Percentiles rank a stretch among this genome's conserved stretches.
Evolutionary conservation across 2,797 vertebrate genomes (phyloP).

Genomic region (Helicolenus hilgendorfi): DNA sequence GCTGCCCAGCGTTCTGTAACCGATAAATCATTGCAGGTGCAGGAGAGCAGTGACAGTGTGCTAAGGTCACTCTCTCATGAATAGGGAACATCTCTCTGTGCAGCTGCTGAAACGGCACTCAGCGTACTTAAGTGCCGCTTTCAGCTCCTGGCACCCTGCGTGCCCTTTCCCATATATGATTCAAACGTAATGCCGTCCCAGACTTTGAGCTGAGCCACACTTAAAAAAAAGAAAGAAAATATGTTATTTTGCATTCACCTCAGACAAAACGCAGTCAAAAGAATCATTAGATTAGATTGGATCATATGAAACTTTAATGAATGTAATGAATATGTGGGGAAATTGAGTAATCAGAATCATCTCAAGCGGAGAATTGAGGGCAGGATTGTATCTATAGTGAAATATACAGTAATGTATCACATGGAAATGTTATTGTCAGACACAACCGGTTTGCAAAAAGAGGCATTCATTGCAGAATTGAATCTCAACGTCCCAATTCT

Average conservation of each 20-base stretch:
- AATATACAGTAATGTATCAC: not conserved
- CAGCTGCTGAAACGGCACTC: constrained; percentile 71
- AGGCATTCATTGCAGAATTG: not conserved
- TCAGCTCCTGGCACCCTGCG: constrained; percentile 38
- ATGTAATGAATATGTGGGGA: not conserved
- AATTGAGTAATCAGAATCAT: constrained; percentile 10
- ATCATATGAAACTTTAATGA: constrained; percentile 17
- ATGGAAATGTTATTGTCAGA: not conserved
- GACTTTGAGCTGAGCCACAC: not conserved
- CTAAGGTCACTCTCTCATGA: constrained; percentile 83
- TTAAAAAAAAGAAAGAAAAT: not conserved
- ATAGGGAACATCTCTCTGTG: constrained; percentile 65
- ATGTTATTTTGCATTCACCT: not conserved
- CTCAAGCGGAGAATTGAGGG: not conserved
- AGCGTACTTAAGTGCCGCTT: constrained; percentile 57
- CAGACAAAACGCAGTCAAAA: constrained; percentile 3
- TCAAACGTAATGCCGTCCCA: not conserved
- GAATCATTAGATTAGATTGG: not conserved
- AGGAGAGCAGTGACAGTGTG: constrained; percentile 67
- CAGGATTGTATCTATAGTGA: not conserved
- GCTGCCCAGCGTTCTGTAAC: constrained; percentile 60
- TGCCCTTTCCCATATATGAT: constrained; percentile 45
- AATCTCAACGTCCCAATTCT: not conserved
- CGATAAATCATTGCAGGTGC: constrained; percentile 83
- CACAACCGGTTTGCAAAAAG: not conserved